Conservation (phyloP, 2,888 invertebrate species). For the Himalopsyche anomala region DNA sequence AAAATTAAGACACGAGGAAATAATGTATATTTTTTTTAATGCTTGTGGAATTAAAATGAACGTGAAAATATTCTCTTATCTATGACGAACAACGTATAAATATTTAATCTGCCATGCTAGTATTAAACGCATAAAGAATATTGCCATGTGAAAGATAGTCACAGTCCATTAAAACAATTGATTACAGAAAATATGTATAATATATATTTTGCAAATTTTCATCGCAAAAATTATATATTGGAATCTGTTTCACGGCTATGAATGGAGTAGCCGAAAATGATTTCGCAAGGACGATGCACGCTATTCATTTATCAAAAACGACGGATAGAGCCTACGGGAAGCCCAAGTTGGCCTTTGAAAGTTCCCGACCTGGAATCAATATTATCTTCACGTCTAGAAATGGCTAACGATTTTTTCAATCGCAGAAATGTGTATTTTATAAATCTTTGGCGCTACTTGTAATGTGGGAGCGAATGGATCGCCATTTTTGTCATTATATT, state of each 20-base stretch:
- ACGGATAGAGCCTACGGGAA: slow-evolving; percentile 45
- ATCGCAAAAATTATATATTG: neutral
- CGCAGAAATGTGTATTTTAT: neutral
- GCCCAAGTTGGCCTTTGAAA: slow-evolving; percentile 46
- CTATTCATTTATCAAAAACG: slow-evolving; percentile 39
- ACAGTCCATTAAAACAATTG: slow-evolving; percentile 30
- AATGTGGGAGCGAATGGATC: neutral
- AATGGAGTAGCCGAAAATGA: neutral
- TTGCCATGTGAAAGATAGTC: neutral
- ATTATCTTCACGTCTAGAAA: neutral
- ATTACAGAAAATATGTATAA: neutral
- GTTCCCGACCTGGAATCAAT: slow-evolving; percentile 49
- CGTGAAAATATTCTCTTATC: no score
- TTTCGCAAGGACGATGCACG: neutral
- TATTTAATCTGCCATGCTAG: no score
- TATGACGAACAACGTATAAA: no score
- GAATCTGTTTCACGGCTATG: neutral
- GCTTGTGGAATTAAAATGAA: no score
- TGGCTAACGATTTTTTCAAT: neutral
- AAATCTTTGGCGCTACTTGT: neutral
- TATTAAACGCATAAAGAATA: neutral
- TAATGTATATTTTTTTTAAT: no score
- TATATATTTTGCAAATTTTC: neutral
- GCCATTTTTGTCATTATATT: no score
- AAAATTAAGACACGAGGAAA: no score